These are phyloP conservation scores for Cataglyphis altisquamis DNA, from an alignment of 2,888 invertebrate genomes.

Conservation along the genomic window DNA sequence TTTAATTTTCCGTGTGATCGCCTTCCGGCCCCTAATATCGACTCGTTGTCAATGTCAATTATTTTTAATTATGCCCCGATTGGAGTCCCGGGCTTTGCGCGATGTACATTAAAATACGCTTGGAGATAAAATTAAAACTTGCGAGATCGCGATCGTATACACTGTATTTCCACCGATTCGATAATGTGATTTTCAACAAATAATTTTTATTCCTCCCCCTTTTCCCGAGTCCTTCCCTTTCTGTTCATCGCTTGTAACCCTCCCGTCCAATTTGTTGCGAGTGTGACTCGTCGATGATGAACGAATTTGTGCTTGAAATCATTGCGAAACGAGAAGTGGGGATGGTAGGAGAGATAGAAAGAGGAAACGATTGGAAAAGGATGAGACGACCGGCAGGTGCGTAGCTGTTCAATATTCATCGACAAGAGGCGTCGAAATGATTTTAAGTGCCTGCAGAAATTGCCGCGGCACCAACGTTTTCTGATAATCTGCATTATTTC, in stretches of 20 bases:
- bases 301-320: constrained; percentile 67
- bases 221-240: constrained; percentile 5
- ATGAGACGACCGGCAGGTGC: constrained; percentile 58
- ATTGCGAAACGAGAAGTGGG: constrained; percentile 55
- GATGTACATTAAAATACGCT: constrained; percentile 74
- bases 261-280: constrained; percentile 54
- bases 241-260: constrained; percentile 53
- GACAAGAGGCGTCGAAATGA: constrained; percentile 66
- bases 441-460: constrained; percentile 69
- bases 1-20: constrained; percentile 53
- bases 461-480: constrained; percentile 59
- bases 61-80: constrained; percentile 75
- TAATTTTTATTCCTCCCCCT: constrained; percentile 64
- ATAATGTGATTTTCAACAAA: constrained; percentile 75
- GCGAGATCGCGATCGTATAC: constrained; percentile 55
- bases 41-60: constrained; percentile 65
- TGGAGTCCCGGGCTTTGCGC: constrained; percentile 66
- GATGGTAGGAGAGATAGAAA: constrained; percentile 2
- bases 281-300: constrained; percentile 62
- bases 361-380: constrained; percentile 37
- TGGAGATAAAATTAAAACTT: constrained; percentile 76
- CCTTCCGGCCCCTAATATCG: constrained; percentile 31
- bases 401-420: constrained; percentile 63
- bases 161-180: constrained; percentile 50
- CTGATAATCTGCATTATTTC: constrained; percentile 59